Base-by-base conservation (phyloP, 2,113 vertebrate species). In the Spea multiplicata region DNA sequence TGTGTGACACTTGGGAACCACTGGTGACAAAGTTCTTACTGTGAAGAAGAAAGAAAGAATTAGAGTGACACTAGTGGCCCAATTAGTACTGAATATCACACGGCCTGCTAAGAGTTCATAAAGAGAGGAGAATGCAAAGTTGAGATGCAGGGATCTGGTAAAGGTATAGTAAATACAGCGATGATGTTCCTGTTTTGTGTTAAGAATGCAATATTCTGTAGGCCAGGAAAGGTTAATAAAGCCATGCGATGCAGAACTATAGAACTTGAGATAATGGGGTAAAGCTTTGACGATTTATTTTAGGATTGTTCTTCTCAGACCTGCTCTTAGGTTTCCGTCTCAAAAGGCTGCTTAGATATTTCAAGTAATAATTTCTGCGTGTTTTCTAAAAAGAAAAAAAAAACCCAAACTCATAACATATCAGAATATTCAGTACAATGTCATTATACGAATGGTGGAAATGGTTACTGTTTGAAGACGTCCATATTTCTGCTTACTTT, bases 311-410 rank as follows among this genome's bases (percentile, higher is more conserved):
- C 30, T 30, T 30, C 30, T 62, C 76, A 16, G n/a, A 80, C 72
- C 67, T 75, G 57, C 9, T 62, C 17, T 79, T 79, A 7, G 70
- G 6, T 44, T 81, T 75, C 9, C 48, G 16, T 50, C 44, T 75
- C 66, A 75, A 9, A 66, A 80, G 46, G 4, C 9, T 65, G n/a
- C 62, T 81, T 3, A 81, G 57, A 44, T 70, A 65, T 74, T 71
- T 65, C 12, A 80, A 12, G 16, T 80, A 80, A 55, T 73, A 71
- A 73, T 67, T 73, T 80, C 62, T 73, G 46, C 61, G 44, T 5
- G 62, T 59, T 14, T 17, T 16, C 77, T 80, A 48, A 57, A 66
- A 72, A 71, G 5, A n/a, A 71, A 5, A 17, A 52, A 46, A 14
- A 47, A 44, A 48, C n/a, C n/a, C 12, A 47, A 59, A 73, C 30